These are phyloP conservation scores for Ditylenchus weischeri DNA, from an alignment of 2,888 invertebrate genomes.

Conservation along the genomic window DNA sequence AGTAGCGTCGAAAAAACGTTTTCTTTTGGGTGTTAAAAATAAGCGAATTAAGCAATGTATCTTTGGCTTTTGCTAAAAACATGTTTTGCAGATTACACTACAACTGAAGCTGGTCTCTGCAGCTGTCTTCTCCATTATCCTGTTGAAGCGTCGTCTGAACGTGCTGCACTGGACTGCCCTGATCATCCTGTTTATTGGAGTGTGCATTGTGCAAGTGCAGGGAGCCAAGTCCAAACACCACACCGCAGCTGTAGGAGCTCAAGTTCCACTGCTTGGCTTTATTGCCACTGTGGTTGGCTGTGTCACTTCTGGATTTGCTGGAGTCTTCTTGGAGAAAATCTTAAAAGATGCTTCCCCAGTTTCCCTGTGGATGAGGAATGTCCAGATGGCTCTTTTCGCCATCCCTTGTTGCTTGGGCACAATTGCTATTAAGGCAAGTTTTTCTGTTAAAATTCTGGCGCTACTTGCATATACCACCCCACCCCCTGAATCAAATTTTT, in stretches of 20 bases:
- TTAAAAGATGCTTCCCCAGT: slow-evolving; percentile 74
- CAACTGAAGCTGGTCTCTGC: slow-evolving; percentile 64
- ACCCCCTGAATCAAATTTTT: too few species aligned
- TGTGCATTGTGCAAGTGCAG: slow-evolving; percentile 61
- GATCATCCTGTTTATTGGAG: slow-evolving; percentile 59
- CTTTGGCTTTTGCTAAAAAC: too few species aligned
- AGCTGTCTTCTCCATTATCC: slow-evolving; percentile 62
- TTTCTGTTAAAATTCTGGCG: neutral
- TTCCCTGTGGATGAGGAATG: slow-evolving; percentile 88
- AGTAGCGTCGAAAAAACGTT: too few species aligned
- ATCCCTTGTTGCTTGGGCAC: slow-evolving; percentile 75
- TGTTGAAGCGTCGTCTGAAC: slow-evolving; percentile 57
- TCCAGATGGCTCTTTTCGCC: slow-evolving; percentile 84
- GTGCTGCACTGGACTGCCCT: slow-evolving; percentile 53
- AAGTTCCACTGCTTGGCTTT: slow-evolving; percentile 59
- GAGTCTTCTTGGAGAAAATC: slow-evolving; percentile 95
- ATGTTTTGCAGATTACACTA: slow-evolving; percentile 61
- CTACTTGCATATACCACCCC: too few species aligned
- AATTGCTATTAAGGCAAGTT: slow-evolving; percentile 4
- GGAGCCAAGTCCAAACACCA: slow-evolving; percentile 9
- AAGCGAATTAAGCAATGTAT: too few species aligned
- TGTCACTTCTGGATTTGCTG: slow-evolving; percentile 89
- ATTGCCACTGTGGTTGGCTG: slow-evolving; percentile 80
- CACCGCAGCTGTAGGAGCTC: slow-evolving; percentile 15
- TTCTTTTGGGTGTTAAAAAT: too few species aligned